Base-by-base conservation (phyloP, 2,113 vertebrate genomes). In the Takifugu bimaculatus region DNA sequence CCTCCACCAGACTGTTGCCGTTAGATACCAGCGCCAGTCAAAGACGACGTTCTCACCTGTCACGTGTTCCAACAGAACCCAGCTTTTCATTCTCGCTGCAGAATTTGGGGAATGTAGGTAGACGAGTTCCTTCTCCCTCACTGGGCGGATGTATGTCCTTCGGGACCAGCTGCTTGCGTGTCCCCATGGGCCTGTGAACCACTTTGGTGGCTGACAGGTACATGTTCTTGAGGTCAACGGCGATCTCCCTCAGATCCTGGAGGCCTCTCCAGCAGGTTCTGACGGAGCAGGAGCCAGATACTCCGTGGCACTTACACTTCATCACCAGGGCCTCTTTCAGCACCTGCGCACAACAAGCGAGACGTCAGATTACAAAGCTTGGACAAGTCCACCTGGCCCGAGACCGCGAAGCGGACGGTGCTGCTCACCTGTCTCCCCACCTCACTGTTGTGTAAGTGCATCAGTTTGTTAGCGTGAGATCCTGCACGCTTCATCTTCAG, bases 391-490 rank as follows among this genome's bases (percentile, higher is more conserved):
- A n/a, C n/a, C n/a, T n/a, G n/a, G n/a, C n/a, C n/a, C n/a, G n/a
- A n/a, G n/a, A n/a, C n/a, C n/a, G n/a, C n/a, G n/a, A n/a, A n/a
- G n/a, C n/a, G n/a, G n/a, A n/a, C n/a, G n/a, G n/a, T n/a, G n/a
- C n/a, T 26, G 0, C 49, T 91, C 88, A 98, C 97, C 93, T 97
- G 95, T 93, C 97, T 94, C 71, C 97, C 97, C 65, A 99, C 97
- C 93, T 98, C 95, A 79, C 95, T 99, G 94, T 99, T 99, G 93
- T 99, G 97, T 73, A 99, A 95, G 86, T 98, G 96, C 97, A 98
- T 99, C 78, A 99, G 94, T 86, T 98, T 98, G 92, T 98, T 98
- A 77, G 96, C 94, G 66, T 97, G 94, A 67, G 94, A 96, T 75
- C 96, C 93, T 12, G 94, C 83, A 80, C 94, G 95, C 91, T 99